Evolutionary conservation across 2,888 invertebrate species (phyloP).

Genomic region (Metopia argyrocephala): DNA sequence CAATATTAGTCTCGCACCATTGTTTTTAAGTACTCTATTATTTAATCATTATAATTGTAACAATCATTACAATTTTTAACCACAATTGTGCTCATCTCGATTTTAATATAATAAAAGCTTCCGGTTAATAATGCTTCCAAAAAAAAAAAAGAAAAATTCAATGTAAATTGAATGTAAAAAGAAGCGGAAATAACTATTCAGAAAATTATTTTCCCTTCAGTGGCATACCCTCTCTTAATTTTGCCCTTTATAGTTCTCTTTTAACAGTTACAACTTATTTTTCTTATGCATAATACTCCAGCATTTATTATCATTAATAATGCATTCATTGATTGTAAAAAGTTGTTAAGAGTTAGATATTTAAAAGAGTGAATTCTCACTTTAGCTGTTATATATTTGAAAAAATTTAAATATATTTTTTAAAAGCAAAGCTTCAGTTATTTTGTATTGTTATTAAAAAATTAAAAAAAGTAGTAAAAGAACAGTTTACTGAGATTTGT

Average conservation of each 20-base stretch:
- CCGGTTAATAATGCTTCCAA: slow-evolving; percentile 45
- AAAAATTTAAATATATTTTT: too few species aligned
- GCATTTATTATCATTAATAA: slow-evolving; percentile 46
- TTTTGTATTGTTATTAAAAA: too few species aligned
- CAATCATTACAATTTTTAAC: slow-evolving; percentile 18
- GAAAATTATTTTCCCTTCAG: slow-evolving; percentile 39
- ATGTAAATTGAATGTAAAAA: slow-evolving; percentile 6
- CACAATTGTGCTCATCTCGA: slow-evolving; percentile 47
- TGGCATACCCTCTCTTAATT: slow-evolving; percentile 4
- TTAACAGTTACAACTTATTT: slow-evolving; percentile 23
- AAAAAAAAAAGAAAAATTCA: slow-evolving; percentile 11
- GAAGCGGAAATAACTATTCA: slow-evolving; percentile 62
- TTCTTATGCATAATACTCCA: neutral
- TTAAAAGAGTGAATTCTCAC: slow-evolving; percentile 11
- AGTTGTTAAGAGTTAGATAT: slow-evolving; percentile 2
- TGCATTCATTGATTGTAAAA: slow-evolving; percentile 20
- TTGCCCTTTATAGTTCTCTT: neutral
- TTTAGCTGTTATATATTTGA: neutral
- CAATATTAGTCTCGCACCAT: too few species aligned
- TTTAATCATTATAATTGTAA: neutral
- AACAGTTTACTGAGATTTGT: too few species aligned
- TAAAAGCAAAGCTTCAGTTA: too few species aligned
- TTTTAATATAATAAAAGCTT: slow-evolving; percentile 56
- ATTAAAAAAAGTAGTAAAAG: too few species aligned
- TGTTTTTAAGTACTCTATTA: too few species aligned